Percentiles rank a stretch among this genome's conserved stretches.
phyloP scores from a whole-genome alignment of 2,888 invertebrate genomes.

The Leucoma salicis region DNA sequence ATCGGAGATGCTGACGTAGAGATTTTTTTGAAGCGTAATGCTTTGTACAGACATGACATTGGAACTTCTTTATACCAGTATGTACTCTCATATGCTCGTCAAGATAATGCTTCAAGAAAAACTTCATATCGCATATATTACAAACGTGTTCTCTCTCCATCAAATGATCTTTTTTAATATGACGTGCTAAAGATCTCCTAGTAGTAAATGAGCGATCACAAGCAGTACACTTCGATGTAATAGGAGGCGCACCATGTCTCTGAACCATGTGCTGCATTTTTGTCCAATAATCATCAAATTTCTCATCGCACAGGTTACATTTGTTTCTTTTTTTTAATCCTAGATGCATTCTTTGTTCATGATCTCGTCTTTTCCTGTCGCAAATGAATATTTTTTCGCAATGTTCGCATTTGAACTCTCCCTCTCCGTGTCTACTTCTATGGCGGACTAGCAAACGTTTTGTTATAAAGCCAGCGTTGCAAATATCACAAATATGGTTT shows the following conservation, averaged over 20 bases:
- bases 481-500: slow-evolving; percentile 39
- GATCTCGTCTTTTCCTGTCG: slow-evolving; percentile 36
- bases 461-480: slow-evolving; percentile 38
- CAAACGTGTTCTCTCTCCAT: slow-evolving; percentile 52
- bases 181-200: slow-evolving; percentile 44
- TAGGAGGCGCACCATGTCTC: slow-evolving; percentile 40
- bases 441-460: slow-evolving; percentile 27
- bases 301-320: slow-evolving; percentile 48
- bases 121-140: slow-evolving; percentile 46
- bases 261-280: slow-evolving; percentile 47
- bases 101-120: slow-evolving; percentile 45
- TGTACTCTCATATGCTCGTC: slow-evolving; percentile 56
- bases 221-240: slow-evolving; percentile 47
- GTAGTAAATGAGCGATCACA: slow-evolving; percentile 50
- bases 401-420: slow-evolving; percentile 60
- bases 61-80: slow-evolving; percentile 47
- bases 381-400: slow-evolving; percentile 62
- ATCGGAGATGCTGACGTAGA: slow-evolving; percentile 51
- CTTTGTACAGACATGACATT: slow-evolving; percentile 51
- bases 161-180: slow-evolving; percentile 54
- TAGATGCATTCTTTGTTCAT: slow-evolving; percentile 41
- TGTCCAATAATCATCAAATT: slow-evolving; percentile 47
- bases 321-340: slow-evolving; percentile 43
- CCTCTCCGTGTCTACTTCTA: slow-evolving; percentile 30
- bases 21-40: slow-evolving; percentile 54